Evolutionary conservation across 2,888 invertebrate genomes (phyloP), one percentile per base, ranked within the genome.

Genomic region (Erebia ligea): DNA sequence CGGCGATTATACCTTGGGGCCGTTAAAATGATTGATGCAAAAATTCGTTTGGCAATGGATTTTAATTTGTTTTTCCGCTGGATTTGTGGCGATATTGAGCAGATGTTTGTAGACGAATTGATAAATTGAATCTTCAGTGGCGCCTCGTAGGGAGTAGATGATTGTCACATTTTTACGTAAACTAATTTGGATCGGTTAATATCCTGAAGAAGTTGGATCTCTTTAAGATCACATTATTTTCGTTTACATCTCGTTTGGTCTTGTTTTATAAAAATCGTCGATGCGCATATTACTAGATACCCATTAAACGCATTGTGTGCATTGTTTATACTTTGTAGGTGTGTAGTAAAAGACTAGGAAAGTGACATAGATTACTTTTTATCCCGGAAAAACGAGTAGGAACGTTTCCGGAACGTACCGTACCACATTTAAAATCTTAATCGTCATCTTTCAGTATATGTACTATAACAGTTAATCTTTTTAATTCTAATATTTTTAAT

Each of bases 31-130:
- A 84, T 84, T 88, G 86, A 86, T 81, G 82, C 82, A 77, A 81
- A 84, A 85, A 89, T 87, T 81, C 78, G 83, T 87, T 86, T 87
- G 89, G 87, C 90, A 89, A 86, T 89, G 90, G 74, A 70, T 77
- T 73, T 79, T 80, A 82, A 76, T 75, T 72, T 73, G 75, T 75
- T 76, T 74, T 74, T 77, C 77, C 76, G 70, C 56, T 73, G 63
- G 68, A 67, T 70, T 66, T 67, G 63, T 62, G 68, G 52, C 61
- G 68, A 57, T 70, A 62, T 66, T 62, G 50, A 65, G 21, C 42
- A 67, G 64, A 11, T 70, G 61, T 62, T 73, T 21, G 40, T 67
- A 59, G 64, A 65, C 58, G 48, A 48, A 56, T 68, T 61, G 45
- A 61, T 45, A 45, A 19, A 45, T 62, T 62, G 42, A 40, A 62